Percentiles rank a stretch among this genome's conserved stretches.
phyloP scores from a whole-genome alignment of 2,888 invertebrate genomes.

The Amiota minor region DNA sequence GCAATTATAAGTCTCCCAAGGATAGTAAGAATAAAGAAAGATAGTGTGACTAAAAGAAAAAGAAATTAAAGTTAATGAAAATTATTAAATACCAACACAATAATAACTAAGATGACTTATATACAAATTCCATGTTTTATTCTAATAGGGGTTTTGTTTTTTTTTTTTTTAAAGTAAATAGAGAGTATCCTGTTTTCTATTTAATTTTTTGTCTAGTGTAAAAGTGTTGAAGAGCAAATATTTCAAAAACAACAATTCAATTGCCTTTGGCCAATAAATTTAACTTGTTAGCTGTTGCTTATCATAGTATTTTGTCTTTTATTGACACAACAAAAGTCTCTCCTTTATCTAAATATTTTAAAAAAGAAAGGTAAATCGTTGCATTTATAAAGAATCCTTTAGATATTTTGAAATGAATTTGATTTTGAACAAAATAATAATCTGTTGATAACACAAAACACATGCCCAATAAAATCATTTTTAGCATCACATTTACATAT shows the following conservation, averaged over 20 bases:
- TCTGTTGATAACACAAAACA: too few relatives aligned
- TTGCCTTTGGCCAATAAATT: not conserved
- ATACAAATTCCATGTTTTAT: too few relatives aligned
- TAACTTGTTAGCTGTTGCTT: not conserved
- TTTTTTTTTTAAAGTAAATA: too few relatives aligned
- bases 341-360: too few relatives aligned
- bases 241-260: slow-evolving; percentile 17
- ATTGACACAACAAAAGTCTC: not conserved
- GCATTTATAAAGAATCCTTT: not conserved
- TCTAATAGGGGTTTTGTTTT: too few relatives aligned
- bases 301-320: too few relatives aligned
- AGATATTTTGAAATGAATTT: slow-evolving; percentile 4
- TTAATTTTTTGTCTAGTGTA: not conserved
- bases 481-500: too few relatives aligned
- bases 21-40: not conserved
- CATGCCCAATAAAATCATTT: too few relatives aligned
- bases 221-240: slow-evolving; percentile 13
- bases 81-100: slow-evolving; percentile 10
- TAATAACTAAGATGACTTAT: too few relatives aligned
- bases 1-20: slow-evolving; percentile 3
- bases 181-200: too few relatives aligned
- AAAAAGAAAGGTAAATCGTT: not conserved
- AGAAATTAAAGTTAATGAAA: slow-evolving; percentile 16
- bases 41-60: not conserved
- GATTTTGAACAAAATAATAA: not conserved